A percentile compares a stretch with the other conserved stretches of the same genome.
phyloP scores from a whole-genome alignment of 1,140 invertebrate genomes.

The Ips nitidus region DNA sequence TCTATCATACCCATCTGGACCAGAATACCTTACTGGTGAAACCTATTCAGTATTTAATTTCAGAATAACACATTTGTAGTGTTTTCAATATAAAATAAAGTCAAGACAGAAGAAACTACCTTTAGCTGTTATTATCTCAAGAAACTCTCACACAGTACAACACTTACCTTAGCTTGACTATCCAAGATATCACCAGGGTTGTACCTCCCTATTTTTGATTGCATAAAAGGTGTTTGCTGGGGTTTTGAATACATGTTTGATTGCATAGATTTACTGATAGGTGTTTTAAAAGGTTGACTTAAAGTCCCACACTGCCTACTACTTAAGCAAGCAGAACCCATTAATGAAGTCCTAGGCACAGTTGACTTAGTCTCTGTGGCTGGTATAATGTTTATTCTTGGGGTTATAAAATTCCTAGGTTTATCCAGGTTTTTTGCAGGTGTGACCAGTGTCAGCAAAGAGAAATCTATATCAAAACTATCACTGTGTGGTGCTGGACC shows the following conservation, averaged over 20 bases:
- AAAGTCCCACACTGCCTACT: not conserved
- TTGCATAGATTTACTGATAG: slow-evolving; percentile 13
- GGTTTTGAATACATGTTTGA: too few species aligned
- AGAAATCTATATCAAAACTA: slow-evolving; percentile 39
- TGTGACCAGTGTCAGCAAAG: slow-evolving; percentile 27
- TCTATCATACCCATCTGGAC: slow-evolving; percentile 28
- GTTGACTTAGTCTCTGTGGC: slow-evolving; percentile 10
- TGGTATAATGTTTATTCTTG: slow-evolving; percentile 34
- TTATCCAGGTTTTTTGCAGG: slow-evolving; percentile 24
- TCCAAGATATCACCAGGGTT: too few species aligned
- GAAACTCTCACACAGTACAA: too few species aligned
- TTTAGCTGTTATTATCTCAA: too few species aligned
- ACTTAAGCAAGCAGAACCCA: not conserved
- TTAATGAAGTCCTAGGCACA: slow-evolving; percentile 9
- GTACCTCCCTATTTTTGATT: too few species aligned
- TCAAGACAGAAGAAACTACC: too few species aligned
- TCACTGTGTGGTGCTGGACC: slow-evolving; percentile 8
- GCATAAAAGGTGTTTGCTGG: too few species aligned
- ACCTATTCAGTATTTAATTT: not conserved
- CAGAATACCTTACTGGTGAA: slow-evolving; percentile 2
- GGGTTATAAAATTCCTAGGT: slow-evolving; percentile 23
- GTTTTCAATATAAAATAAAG: too few species aligned
- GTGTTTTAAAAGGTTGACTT: slow-evolving; percentile 25
- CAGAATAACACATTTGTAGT: too few species aligned
- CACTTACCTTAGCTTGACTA: too few species aligned